Evolutionary conservation across 2,888 invertebrate genomes (phyloP), one percentile per base, ranked within the genome.

Genomic region (Crossocerus cetratus): DNA sequence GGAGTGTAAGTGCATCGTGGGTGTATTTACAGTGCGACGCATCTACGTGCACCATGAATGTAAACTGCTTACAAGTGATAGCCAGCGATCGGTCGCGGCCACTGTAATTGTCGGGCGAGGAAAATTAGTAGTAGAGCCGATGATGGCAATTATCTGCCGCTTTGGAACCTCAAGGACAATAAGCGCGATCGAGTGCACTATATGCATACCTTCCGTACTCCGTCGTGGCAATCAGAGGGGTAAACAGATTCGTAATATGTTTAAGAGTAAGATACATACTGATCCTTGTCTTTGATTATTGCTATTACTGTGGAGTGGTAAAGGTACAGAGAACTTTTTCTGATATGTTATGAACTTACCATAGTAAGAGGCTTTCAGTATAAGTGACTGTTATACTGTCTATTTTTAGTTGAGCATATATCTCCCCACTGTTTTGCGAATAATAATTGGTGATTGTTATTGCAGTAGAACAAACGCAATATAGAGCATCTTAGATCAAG

Each of bases 11-110:
- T 16, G 49, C 49, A 49, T 49, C 49, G 49, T 49, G 49, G 53
- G 60, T 63, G 55, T 72, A 76, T 78, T 70, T 77, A 69, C 72
- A 70, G 70, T 43, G 64, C 59, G 55, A 14, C 16, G 18, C n/a
- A n/a, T n/a, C n/a, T 55, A 65, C 49, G 43, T 61, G 20, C 44
- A 55, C 16, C 22, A 2, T 53, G 71, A 76, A 78, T 78, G 65
- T 54, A 78, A 78, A 78, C 63, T 59, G 65, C 32, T 18, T 20
- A 57, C 20, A 62, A 72, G 69, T 75, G 63, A 60, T 60, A n/a
- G 49, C 60, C 53, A 44, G 54, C 14, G 20, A 44, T 49, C 14
- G 20, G 32, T 49, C 16, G 16, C 49, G 49, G 4, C 54, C 57
- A 61, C 23, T 20, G 58, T 65, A 76, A 71, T 66, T 23, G 53